Percentiles rank a stretch among this genome's conserved stretches.
These are phyloP conservation scores for Burhinus oedicnemus DNA, from an alignment of 2,113 vertebrate species.

Conservation along the genomic window DNA sequence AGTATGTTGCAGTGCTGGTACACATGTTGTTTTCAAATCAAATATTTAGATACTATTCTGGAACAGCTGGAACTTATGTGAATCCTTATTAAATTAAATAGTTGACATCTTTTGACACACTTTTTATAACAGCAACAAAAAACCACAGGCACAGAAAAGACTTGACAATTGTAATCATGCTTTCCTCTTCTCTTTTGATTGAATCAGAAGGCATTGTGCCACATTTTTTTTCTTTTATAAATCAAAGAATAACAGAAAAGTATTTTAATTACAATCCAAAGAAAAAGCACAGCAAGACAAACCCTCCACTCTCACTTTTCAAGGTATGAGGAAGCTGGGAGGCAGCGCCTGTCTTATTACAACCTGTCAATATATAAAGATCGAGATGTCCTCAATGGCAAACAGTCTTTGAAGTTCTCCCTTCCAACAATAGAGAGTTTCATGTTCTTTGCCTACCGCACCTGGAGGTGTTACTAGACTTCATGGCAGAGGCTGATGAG, in stretches of 20 bases:
- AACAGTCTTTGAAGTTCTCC: neutral
- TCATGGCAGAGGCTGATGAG: neutral
- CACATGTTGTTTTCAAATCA: constrained; percentile 27
- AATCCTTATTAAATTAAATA: constrained; percentile 34
- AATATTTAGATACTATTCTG: constrained; percentile 40
- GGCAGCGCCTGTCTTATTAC: neutral
- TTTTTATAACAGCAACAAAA: constrained; percentile 6
- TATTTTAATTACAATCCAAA: neutral
- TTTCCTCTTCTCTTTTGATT: neutral
- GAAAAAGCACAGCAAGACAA: neutral
- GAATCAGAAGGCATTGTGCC: neutral
- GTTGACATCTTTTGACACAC: neutral
- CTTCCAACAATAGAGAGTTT: rapidly evolving
- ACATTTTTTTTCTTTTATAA: neutral
- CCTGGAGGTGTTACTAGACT: neutral
- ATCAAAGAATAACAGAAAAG: neutral
- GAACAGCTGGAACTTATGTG: constrained; percentile 48
- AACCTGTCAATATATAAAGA: neutral
- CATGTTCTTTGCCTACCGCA: rapidly evolving
- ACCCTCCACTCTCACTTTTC: neutral
- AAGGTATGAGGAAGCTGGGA: neutral
- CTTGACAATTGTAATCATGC: neutral
- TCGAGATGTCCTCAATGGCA: neutral
- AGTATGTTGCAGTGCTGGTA: neutral
- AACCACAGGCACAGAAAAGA: neutral